phyloP scores from a whole-genome alignment of 1,140 invertebrate genomes.

The Pachyrhynchus sulphureomaculatus region DNA sequence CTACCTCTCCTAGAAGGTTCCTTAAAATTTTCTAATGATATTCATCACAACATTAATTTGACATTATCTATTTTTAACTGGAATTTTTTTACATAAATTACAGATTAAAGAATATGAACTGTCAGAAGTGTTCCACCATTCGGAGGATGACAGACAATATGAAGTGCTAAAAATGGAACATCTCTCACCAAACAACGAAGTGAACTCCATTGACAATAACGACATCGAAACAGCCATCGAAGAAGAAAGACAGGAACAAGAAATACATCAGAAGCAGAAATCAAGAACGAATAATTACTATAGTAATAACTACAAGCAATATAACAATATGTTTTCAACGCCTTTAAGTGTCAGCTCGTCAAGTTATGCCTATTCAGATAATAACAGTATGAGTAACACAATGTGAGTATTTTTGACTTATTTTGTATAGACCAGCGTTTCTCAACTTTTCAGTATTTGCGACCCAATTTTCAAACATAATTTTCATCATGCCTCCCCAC shows the following conservation, averaged over 20 bases:
- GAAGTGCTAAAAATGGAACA: slow-evolving; percentile 69
- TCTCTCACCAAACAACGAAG: slow-evolving; percentile 58
- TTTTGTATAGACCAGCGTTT: no score
- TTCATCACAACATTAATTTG: no score
- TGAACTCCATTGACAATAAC: slow-evolving; percentile 67
- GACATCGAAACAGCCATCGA: slow-evolving; percentile 77
- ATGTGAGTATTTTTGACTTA: no score
- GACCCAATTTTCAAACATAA: no score
- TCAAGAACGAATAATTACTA: slow-evolving; percentile 16
- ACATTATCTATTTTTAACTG: no score
- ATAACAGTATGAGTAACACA: slow-evolving; percentile 40
- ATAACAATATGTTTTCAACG: slow-evolving; percentile 31
- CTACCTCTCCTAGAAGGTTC: no score
- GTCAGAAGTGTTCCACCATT: slow-evolving; percentile 79
- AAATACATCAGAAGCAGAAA: slow-evolving; percentile 50
- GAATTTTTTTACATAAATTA: no score
- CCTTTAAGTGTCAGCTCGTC: slow-evolving; percentile 35
- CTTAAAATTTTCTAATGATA: no score
- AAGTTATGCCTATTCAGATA: slow-evolving; percentile 27
- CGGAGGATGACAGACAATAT: slow-evolving; percentile 76
- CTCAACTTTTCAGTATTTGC: no score
- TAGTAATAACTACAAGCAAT: slow-evolving; percentile 35
- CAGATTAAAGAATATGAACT: slow-evolving; percentile 85
- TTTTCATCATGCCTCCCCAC: no score
- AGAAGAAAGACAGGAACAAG: slow-evolving; percentile 69